These are phyloP conservation scores for Pangasianodon gigas DNA, from an alignment of 2,113 vertebrate species.

Conservation along the genomic window DNA sequence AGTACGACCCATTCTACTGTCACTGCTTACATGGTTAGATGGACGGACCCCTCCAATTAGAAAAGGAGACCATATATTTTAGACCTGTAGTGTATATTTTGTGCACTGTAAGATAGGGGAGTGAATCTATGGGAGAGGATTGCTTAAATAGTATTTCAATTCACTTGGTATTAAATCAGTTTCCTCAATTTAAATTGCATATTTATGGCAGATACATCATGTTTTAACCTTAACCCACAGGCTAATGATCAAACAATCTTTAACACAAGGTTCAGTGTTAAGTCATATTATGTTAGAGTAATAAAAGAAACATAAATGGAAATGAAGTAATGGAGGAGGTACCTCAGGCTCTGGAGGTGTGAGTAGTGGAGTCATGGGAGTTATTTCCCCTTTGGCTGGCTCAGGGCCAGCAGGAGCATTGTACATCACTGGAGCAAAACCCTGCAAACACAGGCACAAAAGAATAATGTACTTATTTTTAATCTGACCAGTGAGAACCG, in stretches of 20 bases:
- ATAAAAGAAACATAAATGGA: neutral
- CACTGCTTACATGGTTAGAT: too few relatives aligned
- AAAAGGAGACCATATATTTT: neutral
- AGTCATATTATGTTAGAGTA: neutral
- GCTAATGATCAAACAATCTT: neutral
- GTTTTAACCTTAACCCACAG: neutral
- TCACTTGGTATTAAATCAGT: neutral
- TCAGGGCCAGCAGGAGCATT: conserved; percentile 36
- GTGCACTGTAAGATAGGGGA: neutral
- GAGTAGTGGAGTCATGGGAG: conserved; percentile 56
- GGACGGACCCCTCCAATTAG: too few relatives aligned
- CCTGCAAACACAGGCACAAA: conserved; percentile 56
- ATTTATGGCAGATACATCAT: neutral
- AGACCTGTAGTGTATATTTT: neutral
- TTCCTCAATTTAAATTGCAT: neutral
- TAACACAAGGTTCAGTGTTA: neutral
- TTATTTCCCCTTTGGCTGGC: conserved; percentile 22
- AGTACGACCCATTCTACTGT: too few relatives aligned
- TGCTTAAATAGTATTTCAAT: neutral
- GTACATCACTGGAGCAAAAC: conserved; percentile 61
- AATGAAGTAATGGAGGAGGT: neutral
- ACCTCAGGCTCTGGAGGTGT: conserved; percentile 55
- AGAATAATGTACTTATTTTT: neutral
- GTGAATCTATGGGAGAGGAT: neutral
- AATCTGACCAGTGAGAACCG: neutral